Evolutionary conservation across 1,140 invertebrate genomes (phyloP).

Genomic region (Antheraea mylitta): DNA sequence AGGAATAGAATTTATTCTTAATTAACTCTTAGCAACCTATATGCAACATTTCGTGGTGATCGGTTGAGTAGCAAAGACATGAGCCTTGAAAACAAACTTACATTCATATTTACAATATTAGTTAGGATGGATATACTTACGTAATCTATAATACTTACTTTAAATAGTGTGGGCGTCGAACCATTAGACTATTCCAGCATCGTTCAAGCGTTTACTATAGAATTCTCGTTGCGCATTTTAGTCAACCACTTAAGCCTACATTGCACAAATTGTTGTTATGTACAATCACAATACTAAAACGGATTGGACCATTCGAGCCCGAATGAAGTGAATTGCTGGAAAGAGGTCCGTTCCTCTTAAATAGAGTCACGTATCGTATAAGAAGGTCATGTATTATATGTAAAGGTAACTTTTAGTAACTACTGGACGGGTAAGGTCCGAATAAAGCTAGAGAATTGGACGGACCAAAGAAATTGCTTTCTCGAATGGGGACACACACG

Average conservation of each 20-base stretch:
- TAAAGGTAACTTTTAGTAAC: conserved; percentile 47
- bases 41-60: too few relatives aligned
- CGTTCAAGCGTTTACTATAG: not conserved
- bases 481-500: conserved; percentile 19
- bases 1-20: too few relatives aligned
- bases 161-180: not conserved
- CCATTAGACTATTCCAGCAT: not conserved
- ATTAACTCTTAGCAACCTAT: too few relatives aligned
- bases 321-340: conserved; percentile 50
- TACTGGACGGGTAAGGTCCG: conserved; percentile 31
- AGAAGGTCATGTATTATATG: conserved; percentile 40
- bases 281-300: conserved; percentile 42
- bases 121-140: not conserved
- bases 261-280: conserved; percentile 35
- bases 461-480: conserved; percentile 33
- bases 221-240: conserved; percentile 13
- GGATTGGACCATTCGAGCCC: conserved; percentile 44
- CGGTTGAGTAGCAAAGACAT: too few relatives aligned
- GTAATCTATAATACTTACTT: not conserved
- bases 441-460: conserved; percentile 41
- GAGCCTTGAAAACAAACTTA: too few relatives aligned
- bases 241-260: conserved; percentile 23
- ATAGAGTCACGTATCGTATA: conserved; percentile 67
- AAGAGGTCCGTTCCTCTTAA: conserved; percentile 43
- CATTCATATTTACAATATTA: too few relatives aligned